These are phyloP conservation scores for Parnassius glacialis DNA, from an alignment of 2,888 invertebrate species.

Conservation along the genomic window DNA sequence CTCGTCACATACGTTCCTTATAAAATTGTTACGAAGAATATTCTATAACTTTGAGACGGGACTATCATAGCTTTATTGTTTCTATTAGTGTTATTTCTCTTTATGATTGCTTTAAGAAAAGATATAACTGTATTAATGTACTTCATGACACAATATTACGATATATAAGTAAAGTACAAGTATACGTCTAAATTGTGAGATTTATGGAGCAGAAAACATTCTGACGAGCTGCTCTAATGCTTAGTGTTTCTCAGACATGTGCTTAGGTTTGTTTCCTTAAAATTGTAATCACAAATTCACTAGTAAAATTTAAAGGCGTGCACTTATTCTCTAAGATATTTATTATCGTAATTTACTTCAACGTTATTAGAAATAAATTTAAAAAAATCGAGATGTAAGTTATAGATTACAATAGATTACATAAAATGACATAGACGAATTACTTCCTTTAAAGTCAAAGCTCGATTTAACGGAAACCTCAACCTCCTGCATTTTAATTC, in stretches of 20 bases:
- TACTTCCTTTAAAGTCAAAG: slow-evolving; percentile 50
- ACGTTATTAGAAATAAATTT: no score
- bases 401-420: slow-evolving; percentile 39
- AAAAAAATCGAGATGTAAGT: not conserved
- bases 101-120: slow-evolving; percentile 16
- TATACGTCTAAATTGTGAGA: no score
- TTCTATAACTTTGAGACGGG: slow-evolving; percentile 16
- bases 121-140: slow-evolving; percentile 10
- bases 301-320: no score
- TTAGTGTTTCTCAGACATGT: no score
- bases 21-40: slow-evolving; percentile 23
- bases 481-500: slow-evolving; percentile 30
- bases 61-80: slow-evolving; percentile 21
- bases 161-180: no score
- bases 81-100: slow-evolving; percentile 18
- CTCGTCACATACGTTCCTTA: slow-evolving; percentile 33
- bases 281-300: no score
- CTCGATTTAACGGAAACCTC: slow-evolving; percentile 42
- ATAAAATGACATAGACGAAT: slow-evolving; percentile 71
- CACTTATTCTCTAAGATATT: no score
- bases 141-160: no score
- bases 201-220: no score
- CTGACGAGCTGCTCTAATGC: no score
- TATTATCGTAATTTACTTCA: no score
- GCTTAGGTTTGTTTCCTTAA: no score